Base-by-base conservation (phyloP, 2,888 invertebrate species). In the Drosophila conformis region DNA sequence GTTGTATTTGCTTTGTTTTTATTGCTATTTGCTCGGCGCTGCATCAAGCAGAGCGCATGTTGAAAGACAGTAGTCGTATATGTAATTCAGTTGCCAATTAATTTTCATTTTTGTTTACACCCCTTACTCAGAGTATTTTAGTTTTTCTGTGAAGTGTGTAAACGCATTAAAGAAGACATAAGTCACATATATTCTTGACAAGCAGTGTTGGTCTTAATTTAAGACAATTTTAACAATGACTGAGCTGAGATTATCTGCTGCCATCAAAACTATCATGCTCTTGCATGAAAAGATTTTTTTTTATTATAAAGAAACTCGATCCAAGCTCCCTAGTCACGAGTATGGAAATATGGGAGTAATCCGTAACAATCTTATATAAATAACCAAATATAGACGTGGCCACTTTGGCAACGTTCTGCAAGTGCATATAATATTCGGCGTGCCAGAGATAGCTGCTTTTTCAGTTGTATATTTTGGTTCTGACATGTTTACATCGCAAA, bases 51-150 rank as follows among this genome's bases (percentile, higher is more conserved):
- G 59, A 21, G 38, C 29, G 51, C 35, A 49, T 60, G 62, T 42
- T 59, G 21, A 35, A 62, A 21, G 63, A 46, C 27, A 52, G 46
- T 49, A 35, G 38, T 35, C 48, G 25, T 46, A 33, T 59, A 52
- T 63, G 49, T 51, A 52, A 53, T 56, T 25, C 36, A 36, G 36
- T 61, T 75, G 63, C 63, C 59, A 79, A 76, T 80, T 72, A 68
- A 65, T 72, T 60, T 73, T 42, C 31, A 21, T 8, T 18, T 57
- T n/a, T 38, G 25, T 25, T 38, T 36, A 46, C 46, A 46, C 46
- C 46, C 46, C 46, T 46, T 27, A 46, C 46, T 25, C 46, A 25
- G 46, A 46, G 25, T 8, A 25, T 25, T 46, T 46, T 2, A 8
- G 8, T 8, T 46, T 15, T 8, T 8, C 46, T 25, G 15, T 4